phyloP scores from a whole-genome alignment of 1,140 invertebrate species.

The Tetramorium simillimum region DNA sequence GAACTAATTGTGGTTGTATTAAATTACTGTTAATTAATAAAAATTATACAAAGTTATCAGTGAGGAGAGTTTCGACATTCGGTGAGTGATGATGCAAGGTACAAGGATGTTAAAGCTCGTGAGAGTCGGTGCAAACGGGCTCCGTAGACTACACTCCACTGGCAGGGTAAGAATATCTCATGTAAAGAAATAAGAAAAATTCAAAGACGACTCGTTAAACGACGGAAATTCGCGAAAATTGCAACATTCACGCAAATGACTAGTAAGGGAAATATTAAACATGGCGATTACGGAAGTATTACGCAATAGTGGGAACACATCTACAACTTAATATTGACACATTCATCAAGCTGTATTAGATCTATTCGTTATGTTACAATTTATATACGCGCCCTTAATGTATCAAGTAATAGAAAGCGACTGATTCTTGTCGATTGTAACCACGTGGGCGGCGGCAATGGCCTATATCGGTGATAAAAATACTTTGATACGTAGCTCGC shows the following conservation, averaged over 20 bases:
- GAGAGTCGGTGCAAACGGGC: constrained; percentile 60
- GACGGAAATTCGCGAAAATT: not conserved
- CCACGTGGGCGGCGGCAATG: constrained; percentile 79
- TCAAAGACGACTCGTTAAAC: not conserved
- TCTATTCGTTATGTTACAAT: not conserved
- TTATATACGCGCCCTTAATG: not conserved
- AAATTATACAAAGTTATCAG: not conserved
- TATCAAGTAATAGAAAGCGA: not conserved
- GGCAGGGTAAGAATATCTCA: constrained; percentile 66
- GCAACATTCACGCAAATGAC: not conserved
- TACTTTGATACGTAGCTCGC: constrained; percentile 56
- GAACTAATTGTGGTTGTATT: not conserved
- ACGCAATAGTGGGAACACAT: not conserved
- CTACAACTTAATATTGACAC: not conserved
- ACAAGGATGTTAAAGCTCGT: constrained; percentile 70
- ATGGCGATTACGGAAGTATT: constrained; percentile 16
- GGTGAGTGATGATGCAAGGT: constrained; percentile 21
- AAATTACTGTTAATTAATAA: not conserved
- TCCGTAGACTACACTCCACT: constrained; percentile 71
- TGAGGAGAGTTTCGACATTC: not conserved
- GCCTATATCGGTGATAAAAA: constrained; percentile 76
- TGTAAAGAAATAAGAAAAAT: not conserved
- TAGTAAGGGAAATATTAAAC: constrained; percentile 8
- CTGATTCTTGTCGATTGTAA: constrained; percentile 13
- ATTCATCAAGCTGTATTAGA: not conserved